These are phyloP conservation scores for Ceratina calcarata DNA, from an alignment of 1,140 invertebrate species.

Conservation along the genomic window DNA sequence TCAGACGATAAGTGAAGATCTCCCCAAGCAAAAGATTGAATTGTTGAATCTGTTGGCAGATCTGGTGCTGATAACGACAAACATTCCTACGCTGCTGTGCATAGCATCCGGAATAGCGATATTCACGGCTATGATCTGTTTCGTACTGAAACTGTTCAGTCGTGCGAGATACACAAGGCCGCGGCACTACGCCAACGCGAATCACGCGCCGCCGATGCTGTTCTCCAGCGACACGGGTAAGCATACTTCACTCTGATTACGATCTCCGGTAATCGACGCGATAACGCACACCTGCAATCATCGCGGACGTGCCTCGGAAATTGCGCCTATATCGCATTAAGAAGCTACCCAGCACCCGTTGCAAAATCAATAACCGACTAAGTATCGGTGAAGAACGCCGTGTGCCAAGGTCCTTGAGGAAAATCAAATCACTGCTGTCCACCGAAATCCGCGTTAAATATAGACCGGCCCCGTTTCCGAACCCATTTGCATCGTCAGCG, in stretches of 20 bases:
- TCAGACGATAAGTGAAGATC: neutral
- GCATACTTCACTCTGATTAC: neutral
- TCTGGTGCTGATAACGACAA: conserved; percentile 89
- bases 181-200: conserved; percentile 89
- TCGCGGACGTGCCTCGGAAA: neutral
- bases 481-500: no score
- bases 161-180: conserved; percentile 85
- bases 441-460: no score
- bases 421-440: conserved; percentile 7
- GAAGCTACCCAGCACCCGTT: neutral
- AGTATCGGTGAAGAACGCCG: conserved; percentile 21
- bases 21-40: neutral
- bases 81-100: conserved; percentile 90
- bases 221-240: conserved; percentile 90
- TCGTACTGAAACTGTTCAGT: conserved; percentile 91
- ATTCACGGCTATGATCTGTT: conserved; percentile 90
- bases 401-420: neutral
- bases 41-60: conserved; percentile 81
- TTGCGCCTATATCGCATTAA: neutral
- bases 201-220: conserved; percentile 89
- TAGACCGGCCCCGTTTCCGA: no score
- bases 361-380: neutral
- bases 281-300: neutral
- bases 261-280: neutral
- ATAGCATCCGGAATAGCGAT: conserved; percentile 91